Conservation (phyloP, 2,797 vertebrate genomes). For the Typhlichthys subterraneus region DNA sequence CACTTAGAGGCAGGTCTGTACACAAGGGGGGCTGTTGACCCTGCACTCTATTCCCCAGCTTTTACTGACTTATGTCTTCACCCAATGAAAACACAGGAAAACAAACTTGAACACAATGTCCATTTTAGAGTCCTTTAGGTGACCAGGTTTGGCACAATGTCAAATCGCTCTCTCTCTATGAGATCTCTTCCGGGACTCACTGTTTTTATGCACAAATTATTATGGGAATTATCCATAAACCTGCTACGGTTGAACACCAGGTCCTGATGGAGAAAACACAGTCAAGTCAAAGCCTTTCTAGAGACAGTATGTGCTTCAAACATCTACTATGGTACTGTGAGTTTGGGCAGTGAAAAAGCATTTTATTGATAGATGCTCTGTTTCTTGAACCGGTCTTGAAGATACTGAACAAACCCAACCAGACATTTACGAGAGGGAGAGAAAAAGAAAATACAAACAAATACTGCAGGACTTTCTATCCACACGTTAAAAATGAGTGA, state of each 20-base stretch:
- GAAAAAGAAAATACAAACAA: constrained; percentile 78
- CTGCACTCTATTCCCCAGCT: constrained; percentile 63
- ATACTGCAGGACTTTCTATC: constrained; percentile 86
- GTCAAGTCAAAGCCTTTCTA: constrained; percentile 74
- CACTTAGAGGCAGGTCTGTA: constrained; percentile 81
- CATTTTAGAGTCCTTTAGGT: constrained; percentile 60
- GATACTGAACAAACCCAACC: constrained; percentile 83
- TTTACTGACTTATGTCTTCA: constrained; percentile 65
- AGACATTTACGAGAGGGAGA: constrained; percentile 84
- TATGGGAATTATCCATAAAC: constrained; percentile 89
- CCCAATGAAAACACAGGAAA: constrained; percentile 76
- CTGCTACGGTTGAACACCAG: constrained; percentile 85
- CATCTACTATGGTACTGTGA: constrained; percentile 89
- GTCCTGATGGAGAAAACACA: constrained; percentile 85
- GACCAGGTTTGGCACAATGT: constrained; percentile 81
- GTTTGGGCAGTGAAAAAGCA: constrained; percentile 99
- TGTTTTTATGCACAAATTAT: constrained; percentile 84
- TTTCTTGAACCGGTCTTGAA: constrained; percentile 82
- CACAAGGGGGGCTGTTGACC: constrained; percentile 73
- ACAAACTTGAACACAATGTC: constrained; percentile 65
- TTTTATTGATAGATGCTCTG: constrained; percentile 84
- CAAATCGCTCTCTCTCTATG: constrained; percentile 45
- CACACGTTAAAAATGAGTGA: constrained; percentile 79
- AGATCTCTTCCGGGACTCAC: constrained; percentile 73
- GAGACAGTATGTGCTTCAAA: constrained; percentile 86